phyloP scores from a whole-genome alignment of 1,140 invertebrate species.

The Oncopodura yosiiana region DNA sequence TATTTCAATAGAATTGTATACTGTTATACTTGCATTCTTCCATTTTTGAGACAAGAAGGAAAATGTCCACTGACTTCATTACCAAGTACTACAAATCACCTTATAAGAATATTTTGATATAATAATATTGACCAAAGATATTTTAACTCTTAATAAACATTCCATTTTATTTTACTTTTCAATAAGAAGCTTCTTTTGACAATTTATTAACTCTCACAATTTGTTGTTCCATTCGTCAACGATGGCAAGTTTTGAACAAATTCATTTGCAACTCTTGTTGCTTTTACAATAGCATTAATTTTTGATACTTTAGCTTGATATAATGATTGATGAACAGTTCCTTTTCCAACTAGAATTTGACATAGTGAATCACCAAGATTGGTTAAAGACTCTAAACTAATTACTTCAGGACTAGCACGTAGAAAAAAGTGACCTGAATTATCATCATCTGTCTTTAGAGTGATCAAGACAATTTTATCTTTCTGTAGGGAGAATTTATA shows the following conservation, averaged over 20 bases:
- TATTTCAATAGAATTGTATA: constrained; percentile 17
- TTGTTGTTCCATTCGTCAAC: too few species aligned
- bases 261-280: constrained; percentile 14
- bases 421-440: constrained; percentile 24
- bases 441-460: constrained; percentile 23
- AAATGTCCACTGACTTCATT: constrained; percentile 20
- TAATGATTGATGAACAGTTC: constrained; percentile 7
- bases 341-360: constrained; percentile 29
- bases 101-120: constrained; percentile 18
- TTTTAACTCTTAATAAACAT: not conserved
- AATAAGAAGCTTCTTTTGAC: too few species aligned
- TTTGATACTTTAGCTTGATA: constrained; percentile 32
- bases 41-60: constrained; percentile 7
- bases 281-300: constrained; percentile 21
- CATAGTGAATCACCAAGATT: constrained; percentile 18
- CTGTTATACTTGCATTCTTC: constrained; percentile 21
- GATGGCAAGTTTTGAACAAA: not conserved
- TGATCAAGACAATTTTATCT: constrained; percentile 15
- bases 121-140: not conserved
- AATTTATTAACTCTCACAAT: too few species aligned
- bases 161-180: not conserved
- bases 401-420: constrained; percentile 8
- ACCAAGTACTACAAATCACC: constrained; percentile 10
- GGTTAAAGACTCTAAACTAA: not conserved
- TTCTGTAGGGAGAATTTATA: constrained; percentile 2